Conservation (phyloP, 2,113 vertebrate species). For the Eubucco bourcierii region DNA sequence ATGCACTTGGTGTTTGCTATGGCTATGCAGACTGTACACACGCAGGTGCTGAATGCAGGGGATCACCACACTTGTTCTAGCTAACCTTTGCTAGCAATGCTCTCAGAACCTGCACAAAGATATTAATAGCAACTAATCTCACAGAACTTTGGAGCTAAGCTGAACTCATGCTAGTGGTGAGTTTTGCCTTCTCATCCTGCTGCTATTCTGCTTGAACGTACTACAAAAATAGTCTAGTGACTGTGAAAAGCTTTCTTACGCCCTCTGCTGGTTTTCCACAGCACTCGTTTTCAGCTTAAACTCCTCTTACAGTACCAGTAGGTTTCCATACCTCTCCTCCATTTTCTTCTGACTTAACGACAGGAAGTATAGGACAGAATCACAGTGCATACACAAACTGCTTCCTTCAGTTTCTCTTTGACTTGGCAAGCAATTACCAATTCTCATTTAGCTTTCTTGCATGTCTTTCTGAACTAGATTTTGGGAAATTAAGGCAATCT, state of each 20-base stretch:
- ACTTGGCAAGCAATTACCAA: neutral
- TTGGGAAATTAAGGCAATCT: neutral
- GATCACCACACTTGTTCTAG: neutral
- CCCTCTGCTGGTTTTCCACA: conserved; percentile 41
- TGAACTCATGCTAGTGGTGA: neutral
- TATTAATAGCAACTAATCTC: neutral
- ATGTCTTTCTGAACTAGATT: neutral
- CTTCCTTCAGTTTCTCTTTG: neutral
- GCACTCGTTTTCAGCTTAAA: neutral
- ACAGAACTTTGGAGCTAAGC: neutral
- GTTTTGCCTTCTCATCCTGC: neutral
- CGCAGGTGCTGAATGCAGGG: neutral
- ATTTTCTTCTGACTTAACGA: neutral
- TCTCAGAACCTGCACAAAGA: neutral
- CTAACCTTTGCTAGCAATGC: neutral
- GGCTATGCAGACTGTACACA: neutral
- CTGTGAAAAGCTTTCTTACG: neutral
- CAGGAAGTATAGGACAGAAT: neutral
- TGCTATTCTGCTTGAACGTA: neutral
- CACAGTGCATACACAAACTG: neutral
- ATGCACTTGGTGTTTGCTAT: neutral
- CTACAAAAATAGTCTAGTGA: neutral
- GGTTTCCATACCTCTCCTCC: neutral
- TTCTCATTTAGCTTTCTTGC: neutral
- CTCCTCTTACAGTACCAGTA: neutral